Evolutionary conservation across 2,888 invertebrate genomes (phyloP).

Genomic region (Tenthredo distinguenda): DNA sequence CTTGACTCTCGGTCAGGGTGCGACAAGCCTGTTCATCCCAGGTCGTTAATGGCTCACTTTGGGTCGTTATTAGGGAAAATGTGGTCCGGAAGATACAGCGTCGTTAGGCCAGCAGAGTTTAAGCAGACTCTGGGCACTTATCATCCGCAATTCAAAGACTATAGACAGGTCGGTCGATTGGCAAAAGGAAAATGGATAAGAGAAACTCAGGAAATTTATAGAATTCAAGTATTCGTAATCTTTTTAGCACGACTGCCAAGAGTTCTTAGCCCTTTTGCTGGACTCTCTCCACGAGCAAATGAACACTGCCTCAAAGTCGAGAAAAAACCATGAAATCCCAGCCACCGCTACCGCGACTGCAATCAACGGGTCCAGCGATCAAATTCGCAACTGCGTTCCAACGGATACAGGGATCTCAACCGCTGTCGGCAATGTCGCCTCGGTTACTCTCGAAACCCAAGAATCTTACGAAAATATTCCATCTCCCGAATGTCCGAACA

Average conservation of each 20-base stretch:
- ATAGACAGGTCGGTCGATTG: slow-evolving; percentile 80
- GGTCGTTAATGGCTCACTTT: slow-evolving; percentile 79
- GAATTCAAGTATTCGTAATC: not conserved
- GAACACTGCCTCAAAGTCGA: slow-evolving; percentile 74
- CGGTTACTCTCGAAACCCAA: slow-evolving; percentile 67
- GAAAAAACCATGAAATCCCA: slow-evolving; percentile 70
- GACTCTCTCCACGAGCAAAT: slow-evolving; percentile 83
- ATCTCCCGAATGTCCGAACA: slow-evolving; percentile 73
- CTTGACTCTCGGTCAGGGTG: slow-evolving; percentile 72
- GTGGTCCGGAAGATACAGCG: slow-evolving; percentile 81
- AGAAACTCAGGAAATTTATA: not conserved
- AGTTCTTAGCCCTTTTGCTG: slow-evolving; percentile 82
- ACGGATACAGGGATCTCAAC: slow-evolving; percentile 53
- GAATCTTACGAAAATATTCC: slow-evolving; percentile 70
- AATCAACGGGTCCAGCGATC: not conserved
- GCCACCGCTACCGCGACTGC: slow-evolving; percentile 23
- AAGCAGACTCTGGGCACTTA: slow-evolving; percentile 81
- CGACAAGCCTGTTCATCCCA: slow-evolving; percentile 70
- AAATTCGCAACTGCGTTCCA: not conserved
- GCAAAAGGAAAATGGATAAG: slow-evolving; percentile 4
- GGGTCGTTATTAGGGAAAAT: slow-evolving; percentile 80
- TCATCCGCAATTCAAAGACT: slow-evolving; percentile 83
- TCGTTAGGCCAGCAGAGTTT: slow-evolving; percentile 81
- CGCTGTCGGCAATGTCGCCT: slow-evolving; percentile 67
- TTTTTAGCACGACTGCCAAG: slow-evolving; percentile 84